Evolutionary conservation across 2,113 vertebrate species (phyloP).

Genomic region (Callocephalon fimbriatum): DNA sequence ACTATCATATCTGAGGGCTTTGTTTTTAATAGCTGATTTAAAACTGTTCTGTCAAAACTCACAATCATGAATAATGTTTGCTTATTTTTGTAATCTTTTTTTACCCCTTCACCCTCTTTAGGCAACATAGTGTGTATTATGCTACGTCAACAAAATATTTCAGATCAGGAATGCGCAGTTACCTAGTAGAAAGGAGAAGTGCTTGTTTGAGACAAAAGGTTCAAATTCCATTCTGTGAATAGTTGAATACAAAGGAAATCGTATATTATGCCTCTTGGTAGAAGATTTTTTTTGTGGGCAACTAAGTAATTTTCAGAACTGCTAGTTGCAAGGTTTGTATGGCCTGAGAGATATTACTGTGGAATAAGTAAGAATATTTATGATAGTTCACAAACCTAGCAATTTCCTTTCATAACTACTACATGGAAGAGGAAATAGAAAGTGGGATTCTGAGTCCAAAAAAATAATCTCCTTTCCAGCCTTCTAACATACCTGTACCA

Average conservation of each 20-base stretch:
- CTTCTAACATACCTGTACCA: background rate
- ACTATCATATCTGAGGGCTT: background rate
- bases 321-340: background rate
- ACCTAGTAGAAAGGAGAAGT: background rate
- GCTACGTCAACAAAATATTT: background rate
- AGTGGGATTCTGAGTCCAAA: background rate
- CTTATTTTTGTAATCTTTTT: background rate
- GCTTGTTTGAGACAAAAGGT: background rate
- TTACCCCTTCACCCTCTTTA: background rate
- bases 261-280: background rate
- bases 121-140: background rate
- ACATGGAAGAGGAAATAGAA: background rate
- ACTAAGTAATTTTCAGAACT: background rate
- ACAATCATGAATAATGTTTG: background rate
- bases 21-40: background rate
- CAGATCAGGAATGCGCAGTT: background rate
- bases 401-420: background rate
- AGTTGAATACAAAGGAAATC: background rate
- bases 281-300: background rate
- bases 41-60: background rate
- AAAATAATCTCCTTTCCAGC: background rate
- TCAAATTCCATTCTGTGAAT: background rate
- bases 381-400: background rate
- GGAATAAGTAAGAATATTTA: background rate
- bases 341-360: background rate